Conservation (phyloP, 2,113 vertebrate species). For the Camelus dromedarius region DNA sequence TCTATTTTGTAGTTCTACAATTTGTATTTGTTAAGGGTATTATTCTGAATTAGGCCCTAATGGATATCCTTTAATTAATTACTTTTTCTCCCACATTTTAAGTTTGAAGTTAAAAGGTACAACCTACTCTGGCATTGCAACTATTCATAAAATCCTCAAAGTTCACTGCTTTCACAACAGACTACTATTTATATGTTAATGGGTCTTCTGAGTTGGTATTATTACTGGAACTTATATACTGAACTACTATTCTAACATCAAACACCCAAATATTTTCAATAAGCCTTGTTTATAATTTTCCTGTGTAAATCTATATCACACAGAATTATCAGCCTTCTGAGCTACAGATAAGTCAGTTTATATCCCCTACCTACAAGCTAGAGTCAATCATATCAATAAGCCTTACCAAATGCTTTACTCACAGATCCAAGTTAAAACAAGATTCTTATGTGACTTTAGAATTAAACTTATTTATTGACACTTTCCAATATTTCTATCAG, state of each 20-base stretch:
- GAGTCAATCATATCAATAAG: background rate
- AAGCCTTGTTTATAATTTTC: background rate
- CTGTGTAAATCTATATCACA: background rate
- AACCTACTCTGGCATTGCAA: background rate
- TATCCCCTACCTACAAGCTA: background rate
- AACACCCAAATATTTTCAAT: background rate
- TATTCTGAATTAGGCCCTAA: background rate
- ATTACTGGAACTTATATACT: background rate
- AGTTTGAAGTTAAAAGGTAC: background rate
- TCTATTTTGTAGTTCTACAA: background rate
- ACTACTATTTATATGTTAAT: background rate
- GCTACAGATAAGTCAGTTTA: background rate
- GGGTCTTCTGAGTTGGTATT: background rate
- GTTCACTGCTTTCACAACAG: background rate
- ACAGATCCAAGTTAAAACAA: background rate
- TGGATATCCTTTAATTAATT: background rate
- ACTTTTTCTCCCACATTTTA: background rate
- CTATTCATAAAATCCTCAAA: constrained; percentile 21
- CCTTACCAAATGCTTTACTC: background rate
- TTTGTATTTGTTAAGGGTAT: background rate
- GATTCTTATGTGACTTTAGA: background rate
- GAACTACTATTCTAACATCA: background rate
- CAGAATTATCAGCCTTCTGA: background rate
- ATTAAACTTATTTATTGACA: background rate
- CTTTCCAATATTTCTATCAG: background rate